phyloP scores from a whole-genome alignment of 1,140 invertebrate species.

The Drosophila bocqueti region DNA sequence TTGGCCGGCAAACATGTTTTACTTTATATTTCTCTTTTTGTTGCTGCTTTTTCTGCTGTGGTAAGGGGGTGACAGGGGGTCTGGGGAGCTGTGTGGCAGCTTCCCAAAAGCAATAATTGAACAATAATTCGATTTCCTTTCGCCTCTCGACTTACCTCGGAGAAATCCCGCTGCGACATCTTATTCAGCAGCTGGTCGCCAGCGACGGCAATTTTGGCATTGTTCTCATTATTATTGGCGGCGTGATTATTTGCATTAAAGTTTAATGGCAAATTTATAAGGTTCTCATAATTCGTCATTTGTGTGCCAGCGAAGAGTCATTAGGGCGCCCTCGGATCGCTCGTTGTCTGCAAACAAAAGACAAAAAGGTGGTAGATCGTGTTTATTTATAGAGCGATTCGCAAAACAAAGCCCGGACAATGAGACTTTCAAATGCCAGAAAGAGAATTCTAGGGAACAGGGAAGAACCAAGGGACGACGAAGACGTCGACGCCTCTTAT shows the following conservation, averaged over 20 bases:
- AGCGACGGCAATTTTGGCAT: constrained; percentile 63
- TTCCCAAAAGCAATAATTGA: constrained; percentile 38
- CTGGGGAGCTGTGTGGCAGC: neutral
- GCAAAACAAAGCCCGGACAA: constrained; percentile 45
- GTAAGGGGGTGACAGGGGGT: neutral
- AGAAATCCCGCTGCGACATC: constrained; percentile 84
- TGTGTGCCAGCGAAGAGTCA: constrained; percentile 67
- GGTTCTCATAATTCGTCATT: constrained; percentile 85
- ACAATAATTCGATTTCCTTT: constrained; percentile 29
- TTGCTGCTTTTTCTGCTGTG: neutral
- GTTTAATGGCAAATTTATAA: constrained; percentile 83
- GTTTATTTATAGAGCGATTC: constrained; percentile 41
- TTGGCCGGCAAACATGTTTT: constrained; percentile 36
- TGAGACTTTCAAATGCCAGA: constrained; percentile 72
- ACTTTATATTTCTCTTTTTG: neutral
- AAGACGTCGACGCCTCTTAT: constrained; percentile 62
- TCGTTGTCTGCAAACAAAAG: constrained; percentile 52
- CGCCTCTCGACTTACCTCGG: constrained; percentile 71
- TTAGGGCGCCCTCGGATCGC: constrained; percentile 49
- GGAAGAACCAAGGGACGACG: constrained; percentile 24
- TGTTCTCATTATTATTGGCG: constrained; percentile 75
- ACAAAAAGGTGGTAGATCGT: constrained; percentile 14
- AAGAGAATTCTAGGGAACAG: constrained; percentile 62
- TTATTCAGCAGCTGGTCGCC: constrained; percentile 77
- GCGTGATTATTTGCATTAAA: constrained; percentile 78